Conservation (phyloP, 2,113 vertebrate genomes). For the Eupsittula cactorum region DNA sequence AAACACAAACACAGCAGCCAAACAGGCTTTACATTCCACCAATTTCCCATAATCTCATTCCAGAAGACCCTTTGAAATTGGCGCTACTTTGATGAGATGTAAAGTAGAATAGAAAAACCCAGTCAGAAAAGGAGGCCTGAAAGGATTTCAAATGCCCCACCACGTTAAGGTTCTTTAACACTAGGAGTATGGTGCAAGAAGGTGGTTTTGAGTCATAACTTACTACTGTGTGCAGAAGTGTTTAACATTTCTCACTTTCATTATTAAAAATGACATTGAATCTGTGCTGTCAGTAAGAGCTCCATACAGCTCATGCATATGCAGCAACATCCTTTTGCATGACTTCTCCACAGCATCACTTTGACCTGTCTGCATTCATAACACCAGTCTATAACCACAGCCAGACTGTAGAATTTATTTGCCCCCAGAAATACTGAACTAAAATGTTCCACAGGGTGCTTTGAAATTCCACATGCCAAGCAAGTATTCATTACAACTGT, state of each 20-base stretch:
- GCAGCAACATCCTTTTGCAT: neutral
- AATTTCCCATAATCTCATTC: neutral
- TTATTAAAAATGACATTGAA: neutral
- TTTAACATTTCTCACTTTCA: neutral
- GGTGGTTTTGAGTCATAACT: neutral
- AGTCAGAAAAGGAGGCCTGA: neutral
- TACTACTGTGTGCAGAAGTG: neutral
- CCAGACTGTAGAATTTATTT: neutral
- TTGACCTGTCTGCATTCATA: neutral
- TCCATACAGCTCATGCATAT: neutral
- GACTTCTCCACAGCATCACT: neutral
- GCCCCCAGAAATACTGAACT: neutral
- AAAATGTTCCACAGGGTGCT: neutral
- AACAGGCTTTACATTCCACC: neutral
- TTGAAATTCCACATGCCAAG: neutral
- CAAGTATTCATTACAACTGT: neutral
- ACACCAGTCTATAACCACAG: neutral
- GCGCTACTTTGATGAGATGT: neutral
- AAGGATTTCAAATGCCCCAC: neutral
- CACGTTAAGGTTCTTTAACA: neutral
- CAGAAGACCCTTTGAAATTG: neutral
- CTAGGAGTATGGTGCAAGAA: neutral
- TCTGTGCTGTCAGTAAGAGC: neutral
- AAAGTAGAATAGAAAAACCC: neutral
- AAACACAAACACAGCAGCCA: neutral